Evolutionary conservation across 2,113 vertebrate genomes (phyloP).

Genomic region (Mus musculus): GRCm39 chr9:93399501-93400000

Average conservation of each 20-base stretch:
- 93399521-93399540: not conserved
- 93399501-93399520: not conserved
- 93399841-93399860: not conserved
- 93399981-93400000: not conserved
- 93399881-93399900: not conserved
- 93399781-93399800: slow-evolving; percentile 3
- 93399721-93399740: slow-evolving; percentile 40
- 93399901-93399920: not conserved
- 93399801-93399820: not conserved
- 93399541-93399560: not conserved
- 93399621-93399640: slow-evolving; percentile 60
- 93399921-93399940: not conserved
- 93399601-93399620: slow-evolving; percentile 58
- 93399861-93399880: not conserved
- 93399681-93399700: slow-evolving; percentile 64
- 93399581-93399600: slow-evolving; percentile 19
- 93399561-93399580: slow-evolving; percentile 6
- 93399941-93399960: not conserved
- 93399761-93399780: not conserved
- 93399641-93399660: slow-evolving; percentile 62
- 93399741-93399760: not conserved
- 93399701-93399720: slow-evolving; percentile 59
- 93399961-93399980: not conserved
- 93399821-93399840: not conserved
- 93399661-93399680: slow-evolving; percentile 81